Base-by-base conservation (phyloP, 2,888 invertebrate species). In the Parnassius smintheus region DNA sequence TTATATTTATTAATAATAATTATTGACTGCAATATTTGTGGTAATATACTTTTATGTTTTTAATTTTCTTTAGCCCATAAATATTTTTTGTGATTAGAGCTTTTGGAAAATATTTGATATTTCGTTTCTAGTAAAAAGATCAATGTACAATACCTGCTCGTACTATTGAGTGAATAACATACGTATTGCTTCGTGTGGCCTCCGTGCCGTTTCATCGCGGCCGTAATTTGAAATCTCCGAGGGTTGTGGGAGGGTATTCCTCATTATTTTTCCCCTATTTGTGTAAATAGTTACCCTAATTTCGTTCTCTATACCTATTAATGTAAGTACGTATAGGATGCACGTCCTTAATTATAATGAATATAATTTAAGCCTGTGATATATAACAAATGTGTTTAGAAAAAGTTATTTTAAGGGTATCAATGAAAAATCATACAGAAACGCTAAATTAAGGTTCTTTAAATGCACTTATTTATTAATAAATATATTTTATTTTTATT, bases 341-440 rank as follows among this genome's bases (percentile, higher is more conserved):
- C 91, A 90, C 91, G 91, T 91, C 91, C 91, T 83, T 88, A 81
- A 85, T 79, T 72, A 75, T 89, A 89, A 86, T 80, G 78, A 81
- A 78, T 89, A 88, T 91, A 84, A 83, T 89, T 89, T 91, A 91
- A 91, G 91, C 90, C 91, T 91, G 91, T 91, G 91, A 91, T 91
- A 91, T 86, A 88, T 76, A 88, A 86, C 85, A 85, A 83, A 83
- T 80, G 85, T 76, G 82, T 88, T 86, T 89, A 89, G 85, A 76
- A 77, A 79, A 75, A 77, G 80, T 80, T 78, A 80, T 72, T 81
- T 81, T 83, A 85, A 87, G 84, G 81, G 76, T 79, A 80, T 78
- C 75, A 76, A 77, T 70, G 73, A 75, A 76, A 76, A 78, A 70
- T 75, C 74, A 75, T 74, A 76, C 68, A 66, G 68, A 61, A 56